phyloP scores from a whole-genome alignment of 2,797 vertebrate genomes.

The Oryzias sinensis region DNA sequence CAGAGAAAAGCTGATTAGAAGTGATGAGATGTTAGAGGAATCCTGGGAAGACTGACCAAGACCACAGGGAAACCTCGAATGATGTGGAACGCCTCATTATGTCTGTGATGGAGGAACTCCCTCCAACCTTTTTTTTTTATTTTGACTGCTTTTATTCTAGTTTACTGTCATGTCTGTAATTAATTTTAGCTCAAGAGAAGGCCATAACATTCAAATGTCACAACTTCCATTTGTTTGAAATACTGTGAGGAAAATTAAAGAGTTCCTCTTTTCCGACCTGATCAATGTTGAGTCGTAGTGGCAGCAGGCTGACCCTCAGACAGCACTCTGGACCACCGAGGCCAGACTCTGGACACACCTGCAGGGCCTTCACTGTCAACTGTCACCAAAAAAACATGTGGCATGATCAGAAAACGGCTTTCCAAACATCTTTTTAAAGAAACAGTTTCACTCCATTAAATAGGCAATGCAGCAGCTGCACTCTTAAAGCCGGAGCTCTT shows the following conservation, averaged over 20 bases:
- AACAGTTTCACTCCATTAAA: no score
- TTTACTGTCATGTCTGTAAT: no score
- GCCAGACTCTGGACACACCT: slow-evolving; percentile 85
- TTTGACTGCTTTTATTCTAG: no score
- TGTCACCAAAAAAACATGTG: slow-evolving; percentile 49
- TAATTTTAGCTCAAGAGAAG: no score
- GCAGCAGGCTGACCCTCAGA: slow-evolving; percentile 87
- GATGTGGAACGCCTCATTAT: background rate
- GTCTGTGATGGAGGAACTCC: no score
- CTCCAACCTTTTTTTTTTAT: no score
- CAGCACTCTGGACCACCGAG: slow-evolving; percentile 88
- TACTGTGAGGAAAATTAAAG: no score
- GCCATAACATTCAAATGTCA: no score
- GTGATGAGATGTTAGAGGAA: background rate
- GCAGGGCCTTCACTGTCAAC: slow-evolving; percentile 91
- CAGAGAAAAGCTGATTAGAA: slow-evolving; percentile 10
- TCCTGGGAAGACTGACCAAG: background rate
- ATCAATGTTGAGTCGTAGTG: slow-evolving; percentile 89
- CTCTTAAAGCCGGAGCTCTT: no score
- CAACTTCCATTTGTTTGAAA: no score
- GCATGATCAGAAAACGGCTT: background rate
- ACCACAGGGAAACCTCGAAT: background rate
- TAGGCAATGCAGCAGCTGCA: no score
- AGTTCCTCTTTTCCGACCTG: slow-evolving; percentile 71
- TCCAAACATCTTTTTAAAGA: no score